Evolutionary conservation across 1,140 invertebrate species (phyloP).

Genomic region (Chionoecetes opilio): DNA sequence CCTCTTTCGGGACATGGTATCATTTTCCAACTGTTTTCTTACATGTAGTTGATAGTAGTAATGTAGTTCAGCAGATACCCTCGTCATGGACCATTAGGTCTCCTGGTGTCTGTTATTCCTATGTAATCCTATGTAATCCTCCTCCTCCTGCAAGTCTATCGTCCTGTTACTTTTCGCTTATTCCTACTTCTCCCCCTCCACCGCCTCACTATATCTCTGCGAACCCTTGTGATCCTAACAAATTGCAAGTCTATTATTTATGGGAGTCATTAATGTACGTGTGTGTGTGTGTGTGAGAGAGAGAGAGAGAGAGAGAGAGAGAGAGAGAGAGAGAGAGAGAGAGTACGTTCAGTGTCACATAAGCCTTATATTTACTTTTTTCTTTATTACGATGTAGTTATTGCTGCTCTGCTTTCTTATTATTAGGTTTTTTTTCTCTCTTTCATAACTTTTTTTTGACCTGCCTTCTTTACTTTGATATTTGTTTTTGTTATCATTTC

Average conservation of each 20-base stretch:
- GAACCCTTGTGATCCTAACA: neutral
- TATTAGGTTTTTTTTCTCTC: neutral
- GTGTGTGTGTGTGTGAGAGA: neutral
- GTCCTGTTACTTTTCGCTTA: too few species aligned
- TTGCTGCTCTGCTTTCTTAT: neutral
- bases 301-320: constrained; percentile 7
- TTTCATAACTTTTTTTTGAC: neutral
- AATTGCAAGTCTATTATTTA: constrained; percentile 22
- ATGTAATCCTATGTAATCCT: too few species aligned
- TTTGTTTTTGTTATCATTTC: neutral
- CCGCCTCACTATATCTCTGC: neutral
- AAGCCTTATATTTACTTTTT: neutral
- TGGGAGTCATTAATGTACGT: constrained; percentile 7
- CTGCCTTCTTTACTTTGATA: neutral
- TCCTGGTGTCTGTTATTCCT: too few species aligned
- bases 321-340: constrained; percentile 25
- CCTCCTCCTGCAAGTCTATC: neutral
- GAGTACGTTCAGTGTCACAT: too few species aligned
- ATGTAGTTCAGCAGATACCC: too few species aligned
- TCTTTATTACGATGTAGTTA: neutral
- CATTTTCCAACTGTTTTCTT: too few species aligned
- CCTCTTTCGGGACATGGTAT: too few species aligned
- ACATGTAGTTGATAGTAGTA: too few species aligned
- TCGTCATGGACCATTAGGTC: too few species aligned
- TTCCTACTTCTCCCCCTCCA: too few species aligned